Evolutionary conservation across 2,113 vertebrate species (phyloP).

Genomic region (Caranx melampygus): DNA sequence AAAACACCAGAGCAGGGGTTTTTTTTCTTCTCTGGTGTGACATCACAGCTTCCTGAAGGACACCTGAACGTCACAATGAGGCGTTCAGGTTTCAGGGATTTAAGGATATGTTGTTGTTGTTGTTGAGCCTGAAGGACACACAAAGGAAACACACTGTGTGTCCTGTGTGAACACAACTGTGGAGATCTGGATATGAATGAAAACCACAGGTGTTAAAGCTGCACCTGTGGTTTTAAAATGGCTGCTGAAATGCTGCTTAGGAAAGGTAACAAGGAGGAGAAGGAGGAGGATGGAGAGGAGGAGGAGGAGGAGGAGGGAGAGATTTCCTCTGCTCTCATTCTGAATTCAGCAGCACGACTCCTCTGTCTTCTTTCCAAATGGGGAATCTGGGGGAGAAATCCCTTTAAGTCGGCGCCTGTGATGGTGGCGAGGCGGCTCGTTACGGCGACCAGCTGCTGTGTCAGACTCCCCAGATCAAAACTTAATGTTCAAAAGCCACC

Average conservation of each 20-base stretch:
- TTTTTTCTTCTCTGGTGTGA: not conserved
- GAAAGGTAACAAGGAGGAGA: not conserved
- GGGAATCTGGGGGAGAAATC: constrained; percentile 68
- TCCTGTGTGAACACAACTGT: too few relatives aligned
- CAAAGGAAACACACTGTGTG: too few relatives aligned
- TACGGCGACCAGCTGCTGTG: constrained; percentile 65
- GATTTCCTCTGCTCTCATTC: constrained; percentile 53
- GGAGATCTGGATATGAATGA: too few relatives aligned
- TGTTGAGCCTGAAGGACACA: too few relatives aligned
- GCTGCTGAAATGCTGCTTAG: not conserved
- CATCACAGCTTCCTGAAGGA: not conserved
- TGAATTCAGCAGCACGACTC: constrained; percentile 50
- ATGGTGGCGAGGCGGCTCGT: constrained; percentile 45
- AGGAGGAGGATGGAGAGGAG: not conserved
- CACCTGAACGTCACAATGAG: not conserved
- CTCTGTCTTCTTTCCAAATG: constrained; percentile 55
- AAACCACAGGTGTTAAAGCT: not conserved
- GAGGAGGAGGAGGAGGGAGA: not conserved
- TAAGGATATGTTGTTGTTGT: too few relatives aligned
- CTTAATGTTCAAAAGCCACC: constrained; percentile 54
- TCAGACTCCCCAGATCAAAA: constrained; percentile 52
- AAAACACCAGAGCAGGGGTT: not conserved
- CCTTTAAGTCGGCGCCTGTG: constrained; percentile 64
- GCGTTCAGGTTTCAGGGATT: too few relatives aligned
- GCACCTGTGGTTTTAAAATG: not conserved